These are phyloP conservation scores for Temnothorax rugatulus DNA, from an alignment of 2,888 invertebrate genomes.

Conservation along the genomic window DNA sequence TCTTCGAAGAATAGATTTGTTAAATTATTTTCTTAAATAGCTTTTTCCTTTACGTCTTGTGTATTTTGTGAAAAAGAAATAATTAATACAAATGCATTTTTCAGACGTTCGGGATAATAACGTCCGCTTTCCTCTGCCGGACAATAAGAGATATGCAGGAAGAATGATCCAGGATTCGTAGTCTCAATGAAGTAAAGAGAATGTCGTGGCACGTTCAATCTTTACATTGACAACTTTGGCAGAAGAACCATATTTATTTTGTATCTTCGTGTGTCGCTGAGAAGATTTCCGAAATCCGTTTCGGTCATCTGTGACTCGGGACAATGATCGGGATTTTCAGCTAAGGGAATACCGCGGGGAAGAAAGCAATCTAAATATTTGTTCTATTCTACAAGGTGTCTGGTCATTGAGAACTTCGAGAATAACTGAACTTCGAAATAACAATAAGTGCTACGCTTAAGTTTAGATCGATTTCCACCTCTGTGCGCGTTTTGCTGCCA, in stretches of 20 bases:
- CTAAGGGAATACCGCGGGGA: background rate
- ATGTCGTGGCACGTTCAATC: conserved; percentile 47
- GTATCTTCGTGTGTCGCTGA: conserved; percentile 1
- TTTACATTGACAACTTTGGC: conserved; percentile 29
- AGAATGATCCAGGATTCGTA: conserved; percentile 61
- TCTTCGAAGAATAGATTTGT: conserved; percentile 10
- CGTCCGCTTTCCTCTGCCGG: conserved; percentile 81
- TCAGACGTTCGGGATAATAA: conserved; percentile 80
- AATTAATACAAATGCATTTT: conserved; percentile 60
- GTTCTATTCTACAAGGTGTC: conserved; percentile 12
- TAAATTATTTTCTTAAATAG: conserved; percentile 22
- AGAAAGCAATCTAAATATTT: conserved; percentile 32
- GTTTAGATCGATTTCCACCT: conserved; percentile 6
- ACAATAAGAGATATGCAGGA: conserved; percentile 78
- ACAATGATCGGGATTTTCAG: conserved; percentile 12
- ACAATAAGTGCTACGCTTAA: conserved; percentile 28
- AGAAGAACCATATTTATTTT: conserved; percentile 24
- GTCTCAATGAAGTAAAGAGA: conserved; percentile 34
- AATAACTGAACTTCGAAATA: background rate
- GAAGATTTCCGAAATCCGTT: conserved; percentile 17
- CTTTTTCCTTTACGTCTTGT: background rate
- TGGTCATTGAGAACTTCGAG: conserved; percentile 25
- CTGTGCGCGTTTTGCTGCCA: conserved; percentile 21
- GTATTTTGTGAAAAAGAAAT: background rate
- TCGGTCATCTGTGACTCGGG: background rate